phyloP scores from a whole-genome alignment of 2,797 vertebrate genomes.

The Ptychobarbus kaznakovi region DNA sequence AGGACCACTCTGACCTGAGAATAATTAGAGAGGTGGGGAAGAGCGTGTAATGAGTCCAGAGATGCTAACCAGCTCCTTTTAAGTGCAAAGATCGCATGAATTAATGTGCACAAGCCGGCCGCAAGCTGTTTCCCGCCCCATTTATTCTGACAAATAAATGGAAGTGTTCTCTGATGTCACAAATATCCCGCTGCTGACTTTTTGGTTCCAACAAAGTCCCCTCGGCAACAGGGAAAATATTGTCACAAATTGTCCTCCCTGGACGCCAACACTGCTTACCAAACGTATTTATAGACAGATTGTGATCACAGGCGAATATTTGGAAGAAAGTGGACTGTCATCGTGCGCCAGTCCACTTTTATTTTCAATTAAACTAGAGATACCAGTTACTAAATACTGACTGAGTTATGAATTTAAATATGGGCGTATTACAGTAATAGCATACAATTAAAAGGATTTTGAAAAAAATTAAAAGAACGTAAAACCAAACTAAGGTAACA shows the following conservation, averaged over 20 bases:
- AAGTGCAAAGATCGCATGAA: conserved; percentile 52
- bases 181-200: conserved; percentile 31
- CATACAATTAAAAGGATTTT: not conserved
- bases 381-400: not conserved
- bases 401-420: not conserved
- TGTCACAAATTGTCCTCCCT: conserved; percentile 31
- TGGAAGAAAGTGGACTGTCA: conserved; percentile 9
- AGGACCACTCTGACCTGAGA: conserved; percentile 47
- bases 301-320: not conserved
- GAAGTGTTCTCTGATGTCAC: conserved; percentile 42
- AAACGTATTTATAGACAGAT: conserved; percentile 30
- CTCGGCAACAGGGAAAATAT: conserved; percentile 53
- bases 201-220: conserved; percentile 43
- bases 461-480: not conserved
- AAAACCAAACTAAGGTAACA: not conserved
- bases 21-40: conserved; percentile 21
- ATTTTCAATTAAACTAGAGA: not conserved
- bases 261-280: not conserved
- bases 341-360: not conserved
- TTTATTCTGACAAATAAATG: conserved; percentile 58
- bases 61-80: conserved; percentile 49
- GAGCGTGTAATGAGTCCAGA: conserved; percentile 51
- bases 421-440: not conserved
- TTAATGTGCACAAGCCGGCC: conserved; percentile 31
- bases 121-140: conserved; percentile 47